Evolutionary conservation across 2,888 invertebrate species (phyloP).

Genomic region (Nomada ferruginata): DNA sequence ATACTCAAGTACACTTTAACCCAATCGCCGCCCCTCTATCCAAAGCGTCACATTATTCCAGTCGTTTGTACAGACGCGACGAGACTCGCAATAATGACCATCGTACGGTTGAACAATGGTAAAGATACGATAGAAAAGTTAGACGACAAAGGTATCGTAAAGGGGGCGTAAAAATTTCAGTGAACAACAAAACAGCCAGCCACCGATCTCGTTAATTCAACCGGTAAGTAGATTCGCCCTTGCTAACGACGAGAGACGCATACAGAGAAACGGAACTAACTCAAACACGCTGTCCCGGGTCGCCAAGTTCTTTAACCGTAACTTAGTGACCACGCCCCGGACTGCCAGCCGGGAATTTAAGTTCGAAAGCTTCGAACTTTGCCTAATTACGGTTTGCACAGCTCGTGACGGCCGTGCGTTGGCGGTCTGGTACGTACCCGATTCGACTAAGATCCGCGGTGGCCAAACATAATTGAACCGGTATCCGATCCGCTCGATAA

Average conservation of each 20-base stretch:
- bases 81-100: slow-evolving; percentile 10
- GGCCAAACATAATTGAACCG: no score
- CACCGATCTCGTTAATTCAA: slow-evolving; percentile 51
- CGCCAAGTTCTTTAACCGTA: slow-evolving; percentile 68
- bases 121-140: not conserved
- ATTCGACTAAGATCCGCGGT: slow-evolving; percentile 1
- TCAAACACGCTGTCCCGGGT: slow-evolving; percentile 56
- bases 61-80: no score
- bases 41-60: no score
- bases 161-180: slow-evolving; percentile 37
- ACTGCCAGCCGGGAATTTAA: slow-evolving; percentile 75
- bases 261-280: slow-evolving; percentile 41
- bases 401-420: slow-evolving; percentile 75
- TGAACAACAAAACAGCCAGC: slow-evolving; percentile 21
- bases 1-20: no score
- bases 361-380: slow-evolving; percentile 79
- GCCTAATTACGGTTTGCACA: slow-evolving; percentile 78
- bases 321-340: slow-evolving; percentile 58
- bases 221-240: slow-evolving; percentile 45
- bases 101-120: not conserved
- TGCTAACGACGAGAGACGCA: not conserved
- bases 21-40: no score
- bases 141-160: slow-evolving; percentile 23
- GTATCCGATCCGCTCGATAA: no score
- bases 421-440: slow-evolving; percentile 41